These are phyloP conservation scores for Euthynnus affinis DNA, from an alignment of 2,797 vertebrate genomes.

Conservation along the genomic window DNA sequence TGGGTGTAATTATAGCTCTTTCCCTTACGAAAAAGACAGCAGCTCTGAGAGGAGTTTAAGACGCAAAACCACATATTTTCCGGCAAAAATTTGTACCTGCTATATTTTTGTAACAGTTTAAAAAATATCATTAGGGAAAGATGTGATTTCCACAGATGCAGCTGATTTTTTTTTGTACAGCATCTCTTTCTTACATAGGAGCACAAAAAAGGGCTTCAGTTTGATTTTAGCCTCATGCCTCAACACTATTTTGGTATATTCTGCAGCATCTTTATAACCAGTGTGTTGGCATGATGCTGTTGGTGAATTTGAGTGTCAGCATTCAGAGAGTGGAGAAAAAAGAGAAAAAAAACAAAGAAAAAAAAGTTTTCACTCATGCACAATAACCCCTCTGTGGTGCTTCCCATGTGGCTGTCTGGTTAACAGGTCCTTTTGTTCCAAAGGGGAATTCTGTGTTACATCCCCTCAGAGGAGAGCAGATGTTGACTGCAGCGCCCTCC, in stretches of 20 bases:
- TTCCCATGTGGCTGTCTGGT: conserved; percentile 75
- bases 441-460: conserved; percentile 43
- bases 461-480: conserved; percentile 26
- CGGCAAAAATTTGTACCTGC: not conserved
- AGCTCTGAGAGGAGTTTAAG: not conserved
- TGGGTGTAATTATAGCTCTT: conserved; percentile 70
- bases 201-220: not conserved
- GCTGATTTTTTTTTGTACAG: not conserved
- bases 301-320: conserved; percentile 51
- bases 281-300: conserved; percentile 8
- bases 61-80: not conserved
- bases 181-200: conserved; percentile 12
- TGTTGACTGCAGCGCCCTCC: conserved; percentile 68
- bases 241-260: not conserved
- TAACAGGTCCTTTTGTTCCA: conserved; percentile 79
- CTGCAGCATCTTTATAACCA: conserved; percentile 7
- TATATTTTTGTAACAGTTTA: not conserved
- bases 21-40: conserved; percentile 53
- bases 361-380: conserved; percentile 69
- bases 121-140: conserved; percentile 1
- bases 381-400: conserved; percentile 74
- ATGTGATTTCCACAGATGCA: not conserved
- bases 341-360: conserved; percentile 17
- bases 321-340: not conserved
- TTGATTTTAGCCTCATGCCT: not conserved